Conservation (phyloP, 2,113 vertebrate species). For the Datnioides undecimradiatus region DNA sequence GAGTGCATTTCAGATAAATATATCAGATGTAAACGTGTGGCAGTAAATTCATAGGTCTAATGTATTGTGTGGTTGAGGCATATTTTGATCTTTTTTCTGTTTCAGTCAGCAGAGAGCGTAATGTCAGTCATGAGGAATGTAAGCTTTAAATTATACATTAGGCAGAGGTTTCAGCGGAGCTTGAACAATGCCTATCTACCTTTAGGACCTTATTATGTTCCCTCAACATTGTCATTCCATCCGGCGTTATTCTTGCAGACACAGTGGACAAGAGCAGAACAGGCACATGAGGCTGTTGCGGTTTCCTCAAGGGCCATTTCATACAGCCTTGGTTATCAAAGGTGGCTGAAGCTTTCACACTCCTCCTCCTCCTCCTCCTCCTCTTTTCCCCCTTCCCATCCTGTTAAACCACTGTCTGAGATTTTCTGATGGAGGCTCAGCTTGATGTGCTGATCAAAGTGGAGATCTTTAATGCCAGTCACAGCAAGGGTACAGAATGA, state of each 20-base stretch:
- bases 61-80: constrained; percentile 14
- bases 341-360: constrained; percentile 58
- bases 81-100: constrained; percentile 1
- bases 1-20: constrained; percentile 28
- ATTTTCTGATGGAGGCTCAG: constrained; percentile 64
- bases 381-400: constrained; percentile 20
- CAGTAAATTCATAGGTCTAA: not conserved
- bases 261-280: constrained; percentile 61
- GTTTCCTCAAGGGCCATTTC: constrained; percentile 70
- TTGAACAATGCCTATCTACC: constrained; percentile 26
- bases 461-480: constrained; percentile 75
- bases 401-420: constrained; percentile 56
- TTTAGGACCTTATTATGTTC: constrained; percentile 61
- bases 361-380: constrained; percentile 11
- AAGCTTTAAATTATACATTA: constrained; percentile 33
- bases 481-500: constrained; percentile 70
- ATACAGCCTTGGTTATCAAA: constrained; percentile 61
- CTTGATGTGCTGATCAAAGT: constrained; percentile 77
- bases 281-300: constrained; percentile 61
- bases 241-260: constrained; percentile 36
- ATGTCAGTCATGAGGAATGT: constrained; percentile 7
- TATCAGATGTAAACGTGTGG: constrained; percentile 19
- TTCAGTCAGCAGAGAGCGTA: not conserved
- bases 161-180: constrained; percentile 10
- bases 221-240: constrained; percentile 48